These are phyloP conservation scores for Orchesella cincta DNA, from an alignment of 1,140 invertebrate genomes.

Conservation along the genomic window DNA sequence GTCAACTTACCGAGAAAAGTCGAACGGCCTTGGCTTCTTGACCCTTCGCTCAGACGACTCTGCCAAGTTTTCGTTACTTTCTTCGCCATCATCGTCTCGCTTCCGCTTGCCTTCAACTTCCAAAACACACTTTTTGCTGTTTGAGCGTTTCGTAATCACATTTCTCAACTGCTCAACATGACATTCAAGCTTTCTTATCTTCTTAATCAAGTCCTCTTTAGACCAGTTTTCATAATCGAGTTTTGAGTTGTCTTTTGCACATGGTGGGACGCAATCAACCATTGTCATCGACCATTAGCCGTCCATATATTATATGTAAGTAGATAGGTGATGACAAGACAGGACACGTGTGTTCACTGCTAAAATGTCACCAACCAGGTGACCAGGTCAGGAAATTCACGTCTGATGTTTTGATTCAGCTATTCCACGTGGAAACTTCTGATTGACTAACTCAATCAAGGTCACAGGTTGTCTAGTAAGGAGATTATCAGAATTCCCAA, in stretches of 20 bases:
- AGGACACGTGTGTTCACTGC: neutral
- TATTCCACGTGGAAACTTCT: neutral
- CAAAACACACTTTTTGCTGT: neutral
- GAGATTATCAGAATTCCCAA: too few relatives aligned
- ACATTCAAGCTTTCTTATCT: constrained; percentile 57
- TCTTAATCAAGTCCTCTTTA: constrained; percentile 51
- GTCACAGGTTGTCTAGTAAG: too few relatives aligned
- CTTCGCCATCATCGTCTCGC: constrained; percentile 35
- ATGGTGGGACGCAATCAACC: constrained; percentile 19
- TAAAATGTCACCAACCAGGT: neutral
- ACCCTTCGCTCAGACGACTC: neutral
- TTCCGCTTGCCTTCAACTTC: constrained; percentile 4
- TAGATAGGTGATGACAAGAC: neutral
- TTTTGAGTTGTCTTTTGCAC: neutral
- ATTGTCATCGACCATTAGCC: neutral
- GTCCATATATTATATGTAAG: neutral
- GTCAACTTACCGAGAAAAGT: constrained; percentile 57
- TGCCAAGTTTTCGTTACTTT: neutral
- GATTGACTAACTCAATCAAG: neutral
- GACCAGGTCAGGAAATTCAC: neutral
- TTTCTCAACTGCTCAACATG: constrained; percentile 60
- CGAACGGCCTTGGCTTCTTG: constrained; percentile 54
- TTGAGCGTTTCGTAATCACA: constrained; percentile 50
- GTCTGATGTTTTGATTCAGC: neutral
- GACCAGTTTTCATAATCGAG: constrained; percentile 21